These are phyloP conservation scores for Rutilus rutilus DNA, from an alignment of 2,113 vertebrate genomes.

Conservation along the genomic window DNA sequence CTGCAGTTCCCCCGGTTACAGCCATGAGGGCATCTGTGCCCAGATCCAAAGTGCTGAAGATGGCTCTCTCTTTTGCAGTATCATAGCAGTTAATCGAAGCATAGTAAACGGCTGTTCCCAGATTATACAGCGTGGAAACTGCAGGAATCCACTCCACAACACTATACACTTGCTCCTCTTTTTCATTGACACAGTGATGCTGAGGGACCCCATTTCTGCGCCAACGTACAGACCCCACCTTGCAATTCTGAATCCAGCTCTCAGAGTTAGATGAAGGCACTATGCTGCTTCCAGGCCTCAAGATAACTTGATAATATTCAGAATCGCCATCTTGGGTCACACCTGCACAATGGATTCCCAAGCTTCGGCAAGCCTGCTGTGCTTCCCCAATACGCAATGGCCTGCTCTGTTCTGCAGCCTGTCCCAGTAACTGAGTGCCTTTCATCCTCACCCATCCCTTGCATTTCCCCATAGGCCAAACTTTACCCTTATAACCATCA, in stretches of 20 bases:
- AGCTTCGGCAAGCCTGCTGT: slow-evolving; percentile 67
- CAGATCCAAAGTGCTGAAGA: slow-evolving; percentile 80
- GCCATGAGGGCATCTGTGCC: slow-evolving; percentile 82
- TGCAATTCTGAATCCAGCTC: slow-evolving; percentile 71
- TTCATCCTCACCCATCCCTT: slow-evolving; percentile 69
- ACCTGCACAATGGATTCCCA: slow-evolving; percentile 76
- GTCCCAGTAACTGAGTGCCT: slow-evolving; percentile 63
- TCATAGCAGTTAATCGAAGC: slow-evolving; percentile 79
- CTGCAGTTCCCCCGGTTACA: slow-evolving; percentile 64
- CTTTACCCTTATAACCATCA: neutral
- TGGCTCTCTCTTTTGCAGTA: slow-evolving; percentile 80
- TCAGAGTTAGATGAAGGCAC: slow-evolving; percentile 56
- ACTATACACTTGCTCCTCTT: slow-evolving; percentile 73
- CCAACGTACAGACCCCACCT: slow-evolving; percentile 46
- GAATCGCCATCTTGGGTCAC: slow-evolving; percentile 62
- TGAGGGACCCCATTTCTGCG: slow-evolving; percentile 46
- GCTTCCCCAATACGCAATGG: slow-evolving; percentile 51
- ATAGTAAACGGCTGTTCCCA: slow-evolving; percentile 88
- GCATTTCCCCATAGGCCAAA: slow-evolving; percentile 53
- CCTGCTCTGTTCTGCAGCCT: slow-evolving; percentile 44
- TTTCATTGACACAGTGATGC: slow-evolving; percentile 69
- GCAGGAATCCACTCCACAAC: slow-evolving; percentile 80
- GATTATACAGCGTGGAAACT: slow-evolving; percentile 83
- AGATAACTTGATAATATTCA: slow-evolving; percentile 62
- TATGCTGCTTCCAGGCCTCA: slow-evolving; percentile 58